These are phyloP conservation scores for Anolis carolinensis DNA, from an alignment of 2,113 vertebrate species.

Conservation along the genomic window DNA sequence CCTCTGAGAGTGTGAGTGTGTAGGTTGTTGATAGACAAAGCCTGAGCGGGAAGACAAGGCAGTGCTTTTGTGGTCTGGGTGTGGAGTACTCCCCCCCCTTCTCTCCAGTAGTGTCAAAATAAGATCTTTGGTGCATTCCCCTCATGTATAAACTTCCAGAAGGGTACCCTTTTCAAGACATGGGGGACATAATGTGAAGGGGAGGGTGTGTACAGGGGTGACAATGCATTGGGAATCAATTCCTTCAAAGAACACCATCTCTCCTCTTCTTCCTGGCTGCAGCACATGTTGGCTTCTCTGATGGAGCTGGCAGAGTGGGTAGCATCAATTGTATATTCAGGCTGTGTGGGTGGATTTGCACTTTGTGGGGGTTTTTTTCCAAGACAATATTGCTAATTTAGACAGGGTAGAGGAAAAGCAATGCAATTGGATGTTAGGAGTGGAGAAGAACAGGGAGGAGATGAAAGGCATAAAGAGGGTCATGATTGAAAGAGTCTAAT, in stretches of 20 bases:
- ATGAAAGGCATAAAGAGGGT: neutral
- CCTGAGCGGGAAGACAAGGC: neutral
- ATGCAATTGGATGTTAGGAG: neutral
- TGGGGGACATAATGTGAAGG: neutral
- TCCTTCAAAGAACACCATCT: neutral
- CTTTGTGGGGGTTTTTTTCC: conserved; percentile 1
- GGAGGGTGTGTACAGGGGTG: neutral
- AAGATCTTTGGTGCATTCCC: neutral
- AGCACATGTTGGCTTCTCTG: conserved; percentile 23
- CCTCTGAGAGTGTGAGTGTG: neutral
- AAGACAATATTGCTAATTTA: conserved; percentile 17
- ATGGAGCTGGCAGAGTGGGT: conserved; percentile 33
- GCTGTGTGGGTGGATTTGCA: conserved; percentile 29
- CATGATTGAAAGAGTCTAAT: neutral
- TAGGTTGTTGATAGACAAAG: conserved; percentile 17
- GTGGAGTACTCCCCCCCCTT: neutral
- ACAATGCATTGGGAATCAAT: neutral
- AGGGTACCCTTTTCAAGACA: neutral
- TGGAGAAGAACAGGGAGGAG: neutral
- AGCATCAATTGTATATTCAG: conserved; percentile 25
- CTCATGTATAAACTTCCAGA: neutral
- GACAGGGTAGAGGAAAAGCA: neutral
- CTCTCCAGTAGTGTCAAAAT: neutral
- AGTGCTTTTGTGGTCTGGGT: neutral
- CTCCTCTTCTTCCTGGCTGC: conserved; percentile 3